Evolutionary conservation across 1,140 invertebrate genomes (phyloP).

Genomic region (Lordiphosa collinella): DNA sequence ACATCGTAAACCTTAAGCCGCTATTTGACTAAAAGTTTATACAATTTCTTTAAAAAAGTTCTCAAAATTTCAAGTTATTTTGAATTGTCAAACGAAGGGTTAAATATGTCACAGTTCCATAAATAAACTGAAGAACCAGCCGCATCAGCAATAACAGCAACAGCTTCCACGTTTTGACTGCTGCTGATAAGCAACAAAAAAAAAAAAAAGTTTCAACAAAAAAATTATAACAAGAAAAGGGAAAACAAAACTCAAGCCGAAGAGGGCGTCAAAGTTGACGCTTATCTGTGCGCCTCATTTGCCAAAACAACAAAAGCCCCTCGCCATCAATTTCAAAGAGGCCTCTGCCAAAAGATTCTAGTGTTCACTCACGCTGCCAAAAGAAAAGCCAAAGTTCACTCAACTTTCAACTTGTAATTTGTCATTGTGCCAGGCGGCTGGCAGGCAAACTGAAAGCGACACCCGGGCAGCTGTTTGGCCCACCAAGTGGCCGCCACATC

Average conservation of each 20-base stretch:
- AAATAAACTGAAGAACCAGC: not conserved
- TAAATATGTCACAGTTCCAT: too few relatives aligned
- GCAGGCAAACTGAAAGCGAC: constrained; percentile 50
- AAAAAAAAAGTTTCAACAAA: not conserved
- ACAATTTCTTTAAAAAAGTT: too few relatives aligned
- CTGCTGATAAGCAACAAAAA: not conserved
- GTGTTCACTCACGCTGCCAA: too few relatives aligned
- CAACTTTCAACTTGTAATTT: constrained; percentile 76
- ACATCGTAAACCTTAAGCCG: too few relatives aligned
- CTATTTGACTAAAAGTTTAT: too few relatives aligned
- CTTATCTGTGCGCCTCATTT: constrained; percentile 72
- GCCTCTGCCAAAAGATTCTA: constrained; percentile 17
- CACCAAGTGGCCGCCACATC: constrained; percentile 43
- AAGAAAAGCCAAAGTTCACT: constrained; percentile 61
- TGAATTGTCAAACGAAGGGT: too few relatives aligned
- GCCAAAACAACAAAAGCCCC: constrained; percentile 63
- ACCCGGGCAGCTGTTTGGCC: constrained; percentile 33
- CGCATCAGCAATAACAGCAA: constrained; percentile 43
- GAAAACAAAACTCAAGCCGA: constrained; percentile 18
- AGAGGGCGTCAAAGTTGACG: constrained; percentile 68
- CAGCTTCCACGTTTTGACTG: constrained; percentile 6
- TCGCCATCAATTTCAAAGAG: constrained; percentile 65
- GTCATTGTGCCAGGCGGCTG: constrained; percentile 70
- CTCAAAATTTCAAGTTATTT: too few relatives aligned
- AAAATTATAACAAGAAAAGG: constrained; percentile 12